These are phyloP conservation scores for Phocides pigmalion DNA, from an alignment of 1,140 invertebrate species.

Conservation along the genomic window DNA sequence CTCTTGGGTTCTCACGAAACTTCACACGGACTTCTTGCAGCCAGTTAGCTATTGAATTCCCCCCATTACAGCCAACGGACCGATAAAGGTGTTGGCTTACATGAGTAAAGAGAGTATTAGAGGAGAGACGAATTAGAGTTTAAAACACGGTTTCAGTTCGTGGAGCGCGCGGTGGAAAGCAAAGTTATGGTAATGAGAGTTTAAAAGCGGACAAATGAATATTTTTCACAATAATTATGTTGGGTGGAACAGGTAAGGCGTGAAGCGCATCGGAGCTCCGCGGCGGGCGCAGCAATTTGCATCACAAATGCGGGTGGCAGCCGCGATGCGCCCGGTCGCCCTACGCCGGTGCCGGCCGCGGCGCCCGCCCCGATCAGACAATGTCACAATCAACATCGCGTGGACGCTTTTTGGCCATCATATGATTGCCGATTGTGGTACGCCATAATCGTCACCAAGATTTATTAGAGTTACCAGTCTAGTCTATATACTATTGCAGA, in stretches of 20 bases:
- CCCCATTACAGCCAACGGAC: slow-evolving; percentile 56
- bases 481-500: neutral
- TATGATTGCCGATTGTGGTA: slow-evolving; percentile 79
- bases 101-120: slow-evolving; percentile 30
- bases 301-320: slow-evolving; percentile 78
- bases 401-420: slow-evolving; percentile 77
- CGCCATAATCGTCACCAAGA: slow-evolving; percentile 60
- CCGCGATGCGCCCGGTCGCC: slow-evolving; percentile 56
- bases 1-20: slow-evolving; percentile 72
- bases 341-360: slow-evolving; percentile 49
- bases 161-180: slow-evolving; percentile 34
- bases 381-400: slow-evolving; percentile 81
- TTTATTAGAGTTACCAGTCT: slow-evolving; percentile 37
- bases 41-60: slow-evolving; percentile 73
- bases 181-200: slow-evolving; percentile 61
- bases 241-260: slow-evolving; percentile 71
- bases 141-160: slow-evolving; percentile 28
- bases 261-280: slow-evolving; percentile 60
- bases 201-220: slow-evolving; percentile 76
- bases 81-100: slow-evolving; percentile 54
- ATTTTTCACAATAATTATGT: slow-evolving; percentile 80
- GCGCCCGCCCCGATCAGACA: slow-evolving; percentile 64
- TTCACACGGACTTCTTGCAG: slow-evolving; percentile 76
- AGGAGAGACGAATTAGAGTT: neutral
- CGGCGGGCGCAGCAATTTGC: slow-evolving; percentile 77